A percentile compares a stretch with the other conserved stretches of the same genome.
Conservation (phyloP, 2,113 vertebrate species). For the Cichladusa arquata region DNA sequence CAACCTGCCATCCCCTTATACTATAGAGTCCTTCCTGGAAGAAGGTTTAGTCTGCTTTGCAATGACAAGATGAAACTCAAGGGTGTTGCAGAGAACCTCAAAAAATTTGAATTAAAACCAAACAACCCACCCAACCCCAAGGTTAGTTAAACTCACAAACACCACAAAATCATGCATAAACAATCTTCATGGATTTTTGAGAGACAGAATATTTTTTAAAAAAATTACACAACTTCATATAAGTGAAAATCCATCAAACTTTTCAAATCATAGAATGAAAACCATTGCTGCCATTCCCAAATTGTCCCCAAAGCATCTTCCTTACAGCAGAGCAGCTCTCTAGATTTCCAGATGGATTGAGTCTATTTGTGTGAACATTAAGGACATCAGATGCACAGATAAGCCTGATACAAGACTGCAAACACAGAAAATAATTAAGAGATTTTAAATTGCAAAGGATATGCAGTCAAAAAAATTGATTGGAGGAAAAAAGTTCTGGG, state of each 20-base stretch:
- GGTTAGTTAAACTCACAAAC: neutral
- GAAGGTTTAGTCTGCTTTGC: neutral
- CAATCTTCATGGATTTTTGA: neutral
- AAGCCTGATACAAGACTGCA: neutral
- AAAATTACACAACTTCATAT: neutral
- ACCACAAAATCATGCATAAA: neutral
- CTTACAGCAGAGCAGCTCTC: neutral
- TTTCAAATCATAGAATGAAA: neutral
- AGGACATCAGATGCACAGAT: neutral
- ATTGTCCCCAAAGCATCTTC: neutral
- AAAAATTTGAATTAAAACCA: neutral
- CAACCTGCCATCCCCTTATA: neutral
- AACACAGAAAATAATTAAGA: neutral
- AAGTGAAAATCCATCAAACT: neutral
- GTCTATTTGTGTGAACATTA: neutral
- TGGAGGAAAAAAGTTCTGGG: neutral
- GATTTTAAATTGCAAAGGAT: neutral
- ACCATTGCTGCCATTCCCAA: neutral
- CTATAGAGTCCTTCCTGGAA: neutral
- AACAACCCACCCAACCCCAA: neutral
- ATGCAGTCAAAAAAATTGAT: neutral
- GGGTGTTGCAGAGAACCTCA: neutral
- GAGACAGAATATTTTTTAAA: neutral
- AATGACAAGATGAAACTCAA: neutral
- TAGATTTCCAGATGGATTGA: neutral